Evolutionary conservation across 2,888 invertebrate species (phyloP).

Genomic region (Lasioglossum morio): DNA sequence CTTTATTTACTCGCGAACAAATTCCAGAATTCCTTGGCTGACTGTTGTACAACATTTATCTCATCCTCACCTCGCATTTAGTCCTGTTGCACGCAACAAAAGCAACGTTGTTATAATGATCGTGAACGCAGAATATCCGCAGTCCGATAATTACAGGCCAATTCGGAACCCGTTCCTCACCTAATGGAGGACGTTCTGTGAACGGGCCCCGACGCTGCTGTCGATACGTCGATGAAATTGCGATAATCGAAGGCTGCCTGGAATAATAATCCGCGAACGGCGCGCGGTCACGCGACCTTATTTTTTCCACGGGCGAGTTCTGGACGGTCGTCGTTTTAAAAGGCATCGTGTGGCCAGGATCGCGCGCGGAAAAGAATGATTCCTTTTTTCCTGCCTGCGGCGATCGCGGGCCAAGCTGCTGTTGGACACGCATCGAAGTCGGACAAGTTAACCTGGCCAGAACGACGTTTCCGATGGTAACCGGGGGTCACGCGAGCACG

Average conservation of each 20-base stretch:
- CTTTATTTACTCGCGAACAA: background rate
- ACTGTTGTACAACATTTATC: background rate
- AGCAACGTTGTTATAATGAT: slow-evolving; percentile 1
- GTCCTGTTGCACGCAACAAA: background rate
- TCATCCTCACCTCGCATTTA: background rate
- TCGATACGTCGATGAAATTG: slow-evolving; percentile 33
- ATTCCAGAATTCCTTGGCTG: background rate
- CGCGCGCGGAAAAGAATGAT: slow-evolving; percentile 5
- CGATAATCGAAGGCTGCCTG: slow-evolving; percentile 15
- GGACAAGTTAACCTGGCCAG: slow-evolving; percentile 19
- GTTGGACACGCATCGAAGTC: slow-evolving; percentile 26
- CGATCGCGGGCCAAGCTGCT: background rate
- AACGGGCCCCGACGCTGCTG: slow-evolving; percentile 13
- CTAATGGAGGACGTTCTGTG: slow-evolving; percentile 14
- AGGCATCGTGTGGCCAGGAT: background rate
- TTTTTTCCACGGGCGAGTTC: slow-evolving; percentile 6
- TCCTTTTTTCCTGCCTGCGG: background rate
- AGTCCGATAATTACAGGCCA: slow-evolving; percentile 1
- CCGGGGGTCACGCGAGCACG: slow-evolving; percentile 44
- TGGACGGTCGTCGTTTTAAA: background rate
- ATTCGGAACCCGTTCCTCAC: slow-evolving; percentile 13
- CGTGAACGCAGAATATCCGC: background rate
- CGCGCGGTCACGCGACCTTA: slow-evolving; percentile 28
- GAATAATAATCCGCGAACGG: slow-evolving; percentile 28
- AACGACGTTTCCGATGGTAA: slow-evolving; percentile 45